phyloP scores from a whole-genome alignment of 92 coral and sea anemone species.

The Siderastrea siderea region DNA sequence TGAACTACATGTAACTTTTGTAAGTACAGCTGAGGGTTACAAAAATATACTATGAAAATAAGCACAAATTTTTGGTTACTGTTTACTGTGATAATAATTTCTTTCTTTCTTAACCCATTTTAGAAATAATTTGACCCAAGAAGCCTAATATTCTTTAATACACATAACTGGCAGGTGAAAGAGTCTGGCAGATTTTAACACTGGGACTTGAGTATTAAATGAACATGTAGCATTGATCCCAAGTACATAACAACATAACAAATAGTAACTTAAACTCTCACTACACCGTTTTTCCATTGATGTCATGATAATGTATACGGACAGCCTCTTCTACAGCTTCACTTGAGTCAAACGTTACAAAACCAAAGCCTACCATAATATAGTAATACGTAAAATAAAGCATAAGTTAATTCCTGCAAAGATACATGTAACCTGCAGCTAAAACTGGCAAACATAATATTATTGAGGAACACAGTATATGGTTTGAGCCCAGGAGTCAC shows the following conservation, averaged over 20 bases:
- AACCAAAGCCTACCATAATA: conserved; percentile 99
- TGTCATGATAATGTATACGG: conserved; percentile 90
- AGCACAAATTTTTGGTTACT: no score
- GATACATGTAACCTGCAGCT: conserved; percentile 20
- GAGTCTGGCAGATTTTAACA: no score
- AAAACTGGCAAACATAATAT: conserved; percentile 18
- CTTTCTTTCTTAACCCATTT: no score
- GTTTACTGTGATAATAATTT: no score
- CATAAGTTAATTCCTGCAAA: conserved; percentile 48
- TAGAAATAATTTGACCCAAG: no score
- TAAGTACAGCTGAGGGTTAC: no score
- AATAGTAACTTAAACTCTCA: conserved; percentile 70
- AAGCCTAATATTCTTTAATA: no score
- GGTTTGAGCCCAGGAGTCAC: no score
- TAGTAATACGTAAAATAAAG: conserved; percentile 78
- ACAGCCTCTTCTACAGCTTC: conserved; percentile 91
- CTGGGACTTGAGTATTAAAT: no score
- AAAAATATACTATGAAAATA: no score
- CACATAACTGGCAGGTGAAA: neutral
- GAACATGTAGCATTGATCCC: neutral
- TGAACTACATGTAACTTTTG: no score
- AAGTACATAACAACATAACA: conserved; percentile 25
- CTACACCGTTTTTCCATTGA: conserved; percentile 99
- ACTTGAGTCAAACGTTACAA: conserved; percentile 96
- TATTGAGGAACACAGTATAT: no score